Evolutionary conservation across 2,113 vertebrate genomes (phyloP), one percentile per base, ranked within the genome.

Genomic region (Gobius niger): DNA sequence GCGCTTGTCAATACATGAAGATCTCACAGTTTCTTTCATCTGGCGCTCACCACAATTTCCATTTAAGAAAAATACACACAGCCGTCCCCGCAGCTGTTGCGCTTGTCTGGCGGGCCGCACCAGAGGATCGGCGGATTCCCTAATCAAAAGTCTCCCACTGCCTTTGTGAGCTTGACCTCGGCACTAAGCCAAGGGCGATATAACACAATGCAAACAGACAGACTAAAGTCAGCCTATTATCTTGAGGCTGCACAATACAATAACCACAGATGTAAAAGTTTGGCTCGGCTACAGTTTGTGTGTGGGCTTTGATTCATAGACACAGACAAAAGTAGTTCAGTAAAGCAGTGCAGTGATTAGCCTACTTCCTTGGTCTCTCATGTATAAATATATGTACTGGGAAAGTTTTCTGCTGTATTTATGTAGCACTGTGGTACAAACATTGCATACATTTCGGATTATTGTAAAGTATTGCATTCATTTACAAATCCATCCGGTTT

Each of bases 121-220:
- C 52, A 65, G 76, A 71, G 51, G 53, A 78, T 78, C 70, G 47
- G 76, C 68, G 47, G 54, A 84, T 86, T 75, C 62, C 59, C 78
- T 72, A 76, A 86, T 87, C 85, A 84, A 85, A 34, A 86, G 68
- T 80, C 82, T 83, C 82, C 66, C 68, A 54, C 63, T 49, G 19
- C 56, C 41, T 82, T 83, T 81, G 82, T 79, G 49, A 75, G 46
- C 50, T 63, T 65, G 72, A 69, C 63, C 77, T 9, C 24, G 68
- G 73, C 80, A 73, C 67, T 8, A 53, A 77, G 70, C 74, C 81
- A 72, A 59, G 47, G 60, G n/a, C 44, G 47, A 75, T 52, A 7
- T 63, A 80, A 69, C 49, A 44, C 54, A 62, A 71, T 41, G 67
- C 65, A 76, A 80, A 82, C 63, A 68, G 57, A 10, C 7, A 47